Evolutionary conservation across 2,888 invertebrate species (phyloP), one percentile per base, ranked within the genome.

Genomic region (Crocallis elinguaria): DNA sequence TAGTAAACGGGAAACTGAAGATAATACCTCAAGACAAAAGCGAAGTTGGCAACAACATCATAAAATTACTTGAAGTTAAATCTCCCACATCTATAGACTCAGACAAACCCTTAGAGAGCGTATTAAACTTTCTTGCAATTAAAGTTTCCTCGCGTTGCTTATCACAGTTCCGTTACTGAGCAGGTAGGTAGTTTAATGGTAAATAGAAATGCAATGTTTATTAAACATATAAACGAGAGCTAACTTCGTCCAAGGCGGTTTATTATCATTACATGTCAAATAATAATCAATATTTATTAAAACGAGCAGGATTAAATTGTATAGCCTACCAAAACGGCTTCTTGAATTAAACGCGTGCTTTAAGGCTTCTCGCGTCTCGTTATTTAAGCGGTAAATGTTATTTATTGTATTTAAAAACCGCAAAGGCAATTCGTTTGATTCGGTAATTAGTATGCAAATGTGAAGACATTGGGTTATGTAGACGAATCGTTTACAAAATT

Each of bases 281-380:
- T 75, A 70, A 74, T 71, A 70, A 66, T 67, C 51, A 57, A 66
- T 66, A 57, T 73, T 75, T 73, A 74, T 71, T 71, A 66, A 66
- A 67, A 63, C 44, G 63, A 33, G 38, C 39, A 27, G 39, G 30
- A 42, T 56, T 48, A 53, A 46, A 59, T 51, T 27, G 52, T 52
- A 43, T 30, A n/a, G 38, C 32, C 21, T 8, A 21, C 41, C 16
- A 42, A 45, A 36, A 53, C 21, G 54, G 59, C 50, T 63, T 54
- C 58, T 67, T 55, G 62, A 52, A 49, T 64, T 43, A 25, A 49
- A 61, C 55, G 62, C 38, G 54, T 54, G 62, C 56, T 49, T 52
- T 57, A 55, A 61, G 48, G 57, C 66, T 66, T 38, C 5, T 36
- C 14, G 30, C 16, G 39, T 17, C 30, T 30, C 11, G 17, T 35